phyloP scores from a whole-genome alignment of 2,888 invertebrate genomes.

The Brachynemurus nebulosus region DNA sequence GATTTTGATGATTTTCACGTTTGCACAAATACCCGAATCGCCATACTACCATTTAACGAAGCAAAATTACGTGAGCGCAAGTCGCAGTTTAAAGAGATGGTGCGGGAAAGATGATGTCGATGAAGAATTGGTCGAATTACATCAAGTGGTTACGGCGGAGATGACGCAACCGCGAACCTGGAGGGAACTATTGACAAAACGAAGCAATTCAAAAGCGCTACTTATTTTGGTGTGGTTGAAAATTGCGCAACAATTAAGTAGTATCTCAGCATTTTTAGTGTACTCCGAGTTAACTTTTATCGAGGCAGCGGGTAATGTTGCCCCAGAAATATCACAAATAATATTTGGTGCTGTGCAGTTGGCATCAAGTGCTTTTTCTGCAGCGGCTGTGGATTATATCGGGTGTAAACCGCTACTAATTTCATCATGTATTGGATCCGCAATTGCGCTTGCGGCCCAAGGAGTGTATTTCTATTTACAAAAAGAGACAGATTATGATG shows the following conservation, averaged over 20 bases:
- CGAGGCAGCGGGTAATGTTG: constrained; percentile 22
- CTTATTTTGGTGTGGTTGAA: constrained; percentile 34
- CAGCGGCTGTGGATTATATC: constrained; percentile 25
- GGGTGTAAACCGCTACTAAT: constrained; percentile 28
- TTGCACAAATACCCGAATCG: constrained; percentile 52
- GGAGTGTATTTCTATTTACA: constrained; percentile 24
- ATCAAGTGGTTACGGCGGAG: constrained; percentile 30
- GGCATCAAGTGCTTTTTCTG: constrained; percentile 17
- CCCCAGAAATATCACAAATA: constrained; percentile 26
- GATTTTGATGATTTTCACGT: constrained; percentile 39
- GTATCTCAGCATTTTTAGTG: constrained; percentile 28
- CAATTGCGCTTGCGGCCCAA: constrained; percentile 22
- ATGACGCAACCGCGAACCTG: constrained; percentile 36
- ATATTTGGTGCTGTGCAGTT: constrained; percentile 26
- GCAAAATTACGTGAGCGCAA: constrained; percentile 32
- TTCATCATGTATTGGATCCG: constrained; percentile 25
- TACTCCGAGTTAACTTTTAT: constrained; percentile 29
- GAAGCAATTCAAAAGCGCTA: constrained; percentile 45
- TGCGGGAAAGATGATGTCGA: constrained; percentile 38
- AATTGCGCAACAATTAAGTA: constrained; percentile 27
- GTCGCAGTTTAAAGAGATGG: constrained; percentile 39
- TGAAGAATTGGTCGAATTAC: constrained; percentile 31
- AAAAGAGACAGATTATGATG: constrained; percentile 20
- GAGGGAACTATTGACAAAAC: constrained; percentile 38
- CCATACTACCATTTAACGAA: constrained; percentile 36